Conservation (phyloP, 1,140 invertebrate species). For the Manduca sexta region DNA sequence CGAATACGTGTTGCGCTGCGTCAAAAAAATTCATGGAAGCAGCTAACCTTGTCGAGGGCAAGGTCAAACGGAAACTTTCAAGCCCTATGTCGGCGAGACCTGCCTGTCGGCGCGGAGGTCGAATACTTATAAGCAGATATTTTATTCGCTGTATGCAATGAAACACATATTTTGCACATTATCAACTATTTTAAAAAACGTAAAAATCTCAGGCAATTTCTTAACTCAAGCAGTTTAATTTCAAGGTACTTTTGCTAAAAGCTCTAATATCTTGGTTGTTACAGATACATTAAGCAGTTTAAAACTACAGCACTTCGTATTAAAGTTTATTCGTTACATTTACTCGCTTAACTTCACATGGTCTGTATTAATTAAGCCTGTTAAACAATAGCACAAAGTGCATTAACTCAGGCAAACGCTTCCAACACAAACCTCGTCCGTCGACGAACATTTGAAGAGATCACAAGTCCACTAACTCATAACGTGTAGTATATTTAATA, state of each 20-base stretch:
- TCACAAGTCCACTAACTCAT: slow-evolving; percentile 39
- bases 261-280: too few relatives aligned
- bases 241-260: too few relatives aligned
- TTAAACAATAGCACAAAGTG: slow-evolving; percentile 1
- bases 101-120: background rate
- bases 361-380: slow-evolving; percentile 3
- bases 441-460: slow-evolving; percentile 57
- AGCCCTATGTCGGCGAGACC: slow-evolving; percentile 15
- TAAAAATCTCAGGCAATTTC: too few relatives aligned
- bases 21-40: slow-evolving; percentile 19
- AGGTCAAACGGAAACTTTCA: slow-evolving; percentile 43
- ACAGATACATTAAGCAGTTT: too few relatives aligned
- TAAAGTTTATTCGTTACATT: too few relatives aligned
- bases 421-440: slow-evolving; percentile 45
- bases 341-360: background rate
- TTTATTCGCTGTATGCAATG: too few relatives aligned
- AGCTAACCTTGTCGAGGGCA: slow-evolving; percentile 26
- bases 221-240: too few relatives aligned
- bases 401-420: background rate
- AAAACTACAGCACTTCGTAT: too few relatives aligned
- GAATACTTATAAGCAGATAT: background rate
- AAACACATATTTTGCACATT: too few relatives aligned
- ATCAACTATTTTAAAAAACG: too few relatives aligned
- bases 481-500: slow-evolving; percentile 34
- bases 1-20: slow-evolving; percentile 8